Evolutionary conservation across 2,888 invertebrate species (phyloP), one percentile per base, ranked within the genome.

Genomic region (Agonopterix arenella): DNA sequence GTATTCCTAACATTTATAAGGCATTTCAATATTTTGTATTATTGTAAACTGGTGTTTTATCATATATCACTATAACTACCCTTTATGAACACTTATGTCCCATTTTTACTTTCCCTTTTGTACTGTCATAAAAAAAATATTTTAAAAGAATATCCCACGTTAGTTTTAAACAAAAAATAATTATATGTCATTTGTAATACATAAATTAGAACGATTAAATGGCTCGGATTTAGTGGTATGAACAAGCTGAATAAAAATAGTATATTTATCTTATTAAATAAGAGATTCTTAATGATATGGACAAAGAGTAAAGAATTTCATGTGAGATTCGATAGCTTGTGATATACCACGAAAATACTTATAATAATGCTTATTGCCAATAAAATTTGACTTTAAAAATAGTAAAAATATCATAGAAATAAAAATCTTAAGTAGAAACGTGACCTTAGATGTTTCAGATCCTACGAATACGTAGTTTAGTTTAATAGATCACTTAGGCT

Each of bases 191-290:
- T 28, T 28, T 28, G n/a, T 28, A 28, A 45, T 42, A 45, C 13
- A 36, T 46, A 49, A 28, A 43, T 41, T 46, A 46, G 9, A 47
- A 47, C 38, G 13, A 9, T 66, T 61, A 69, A 84, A 82, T 88
- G 88, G 88, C 86, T 88, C 88, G 88, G 88, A 88, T 88, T 28
- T 85, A 60, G 56, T 72, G 62, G 65, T 68, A 68, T 53, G 58
- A 60, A 64, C 60, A 57, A 61, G 60, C 60, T 56, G 52, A 55
- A 50, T 47, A 53, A 56, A 56, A 47, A 49, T 53, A 55, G 54
- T 50, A 28, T 5, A 8, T 50, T 48, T 43, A 51, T 45, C 63
- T 65, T 70, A 66, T 51, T 28, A 57, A 51, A 66, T 71, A 72
- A 52, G 66, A 73, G 66, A 73, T 69, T 71, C 68, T 58, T 63